phyloP scores from a whole-genome alignment of 2,888 invertebrate species.

The Platycnemis pennipes region DNA sequence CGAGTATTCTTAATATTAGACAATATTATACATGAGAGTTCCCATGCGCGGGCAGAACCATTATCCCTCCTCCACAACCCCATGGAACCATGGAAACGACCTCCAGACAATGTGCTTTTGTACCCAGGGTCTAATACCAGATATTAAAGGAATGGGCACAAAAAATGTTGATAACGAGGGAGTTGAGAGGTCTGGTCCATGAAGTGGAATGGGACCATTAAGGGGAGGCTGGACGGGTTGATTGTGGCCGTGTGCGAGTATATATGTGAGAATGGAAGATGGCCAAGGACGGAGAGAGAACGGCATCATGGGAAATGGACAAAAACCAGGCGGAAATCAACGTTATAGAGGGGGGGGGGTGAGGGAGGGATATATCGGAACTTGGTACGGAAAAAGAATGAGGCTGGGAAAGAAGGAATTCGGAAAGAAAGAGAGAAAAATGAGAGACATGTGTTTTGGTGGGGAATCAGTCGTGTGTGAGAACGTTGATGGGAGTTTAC shows the following conservation, averaged over 20 bases:
- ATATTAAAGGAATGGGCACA: conserved; percentile 63
- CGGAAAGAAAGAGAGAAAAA: too few species aligned
- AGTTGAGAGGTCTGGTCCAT: conserved; percentile 25
- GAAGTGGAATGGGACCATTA: conserved; percentile 16
- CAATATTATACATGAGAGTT: conserved; percentile 57
- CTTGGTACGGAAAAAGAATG: not conserved
- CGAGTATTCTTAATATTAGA: conserved; percentile 63
- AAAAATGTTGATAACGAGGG: conserved; percentile 64
- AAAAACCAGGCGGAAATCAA: not conserved
- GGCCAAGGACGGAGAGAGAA: not conserved
- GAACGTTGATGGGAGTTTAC: too few species aligned
- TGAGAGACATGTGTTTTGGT: not conserved
- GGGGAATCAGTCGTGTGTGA: not conserved
- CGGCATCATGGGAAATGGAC: conserved; percentile 34
- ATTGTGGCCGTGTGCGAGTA: not conserved
- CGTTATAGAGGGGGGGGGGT: not conserved
- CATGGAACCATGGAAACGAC: conserved; percentile 36
- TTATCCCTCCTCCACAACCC: conserved; percentile 36
- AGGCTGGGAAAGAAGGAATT: not conserved
- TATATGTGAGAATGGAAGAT: conserved; percentile 8
- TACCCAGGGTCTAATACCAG: conserved; percentile 51
- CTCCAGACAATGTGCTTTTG: conserved; percentile 60
- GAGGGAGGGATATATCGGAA: not conserved
- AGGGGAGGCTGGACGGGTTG: conserved; percentile 26
- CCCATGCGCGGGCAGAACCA: conserved; percentile 52